Percentiles rank a stretch among this genome's conserved stretches.
phyloP scores from a whole-genome alignment of 2,888 invertebrate genomes.

The Sesia bembeciformis region DNA sequence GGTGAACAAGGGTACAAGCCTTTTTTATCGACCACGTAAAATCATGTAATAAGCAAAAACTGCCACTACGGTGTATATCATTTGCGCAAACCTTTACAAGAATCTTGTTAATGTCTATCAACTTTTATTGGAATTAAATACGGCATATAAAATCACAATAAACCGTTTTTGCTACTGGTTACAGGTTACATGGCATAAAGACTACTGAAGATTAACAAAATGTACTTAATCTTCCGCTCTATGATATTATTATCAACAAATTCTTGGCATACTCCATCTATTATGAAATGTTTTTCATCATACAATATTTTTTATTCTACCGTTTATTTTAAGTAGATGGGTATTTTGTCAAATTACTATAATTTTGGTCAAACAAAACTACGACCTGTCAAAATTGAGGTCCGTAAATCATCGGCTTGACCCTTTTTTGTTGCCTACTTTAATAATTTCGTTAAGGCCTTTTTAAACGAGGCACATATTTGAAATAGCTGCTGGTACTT shows the following conservation, averaged over 20 bases:
- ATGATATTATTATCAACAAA: slow-evolving; percentile 17
- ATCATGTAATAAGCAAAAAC: slow-evolving; percentile 28
- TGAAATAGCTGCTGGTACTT: slow-evolving; percentile 62
- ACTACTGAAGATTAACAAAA: slow-evolving; percentile 26
- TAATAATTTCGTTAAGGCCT: slow-evolving; percentile 70
- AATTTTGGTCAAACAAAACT: slow-evolving; percentile 69
- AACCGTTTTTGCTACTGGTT: no score
- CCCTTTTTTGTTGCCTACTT: slow-evolving; percentile 56
- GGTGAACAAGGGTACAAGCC: slow-evolving; percentile 1
- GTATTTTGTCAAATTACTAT: slow-evolving; percentile 70
- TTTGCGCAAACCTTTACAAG: slow-evolving; percentile 2
- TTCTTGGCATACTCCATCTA: slow-evolving; percentile 47
- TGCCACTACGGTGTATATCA: slow-evolving; percentile 10
- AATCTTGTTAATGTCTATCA: background rate
- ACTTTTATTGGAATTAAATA: background rate
- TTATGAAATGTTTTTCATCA: slow-evolving; percentile 43
- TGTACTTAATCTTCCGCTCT: slow-evolving; percentile 14
- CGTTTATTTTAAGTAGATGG: slow-evolving; percentile 67
- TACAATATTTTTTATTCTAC: slow-evolving; percentile 31
- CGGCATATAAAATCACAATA: no score
- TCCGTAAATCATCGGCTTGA: slow-evolving; percentile 65
- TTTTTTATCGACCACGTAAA: slow-evolving; percentile 24
- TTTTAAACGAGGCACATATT: slow-evolving; percentile 66
- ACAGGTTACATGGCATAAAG: no score
- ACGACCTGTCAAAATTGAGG: slow-evolving; percentile 69